These are phyloP conservation scores for Heliconius hewitsoni DNA, from an alignment of 1,140 invertebrate species.

Conservation along the genomic window DNA sequence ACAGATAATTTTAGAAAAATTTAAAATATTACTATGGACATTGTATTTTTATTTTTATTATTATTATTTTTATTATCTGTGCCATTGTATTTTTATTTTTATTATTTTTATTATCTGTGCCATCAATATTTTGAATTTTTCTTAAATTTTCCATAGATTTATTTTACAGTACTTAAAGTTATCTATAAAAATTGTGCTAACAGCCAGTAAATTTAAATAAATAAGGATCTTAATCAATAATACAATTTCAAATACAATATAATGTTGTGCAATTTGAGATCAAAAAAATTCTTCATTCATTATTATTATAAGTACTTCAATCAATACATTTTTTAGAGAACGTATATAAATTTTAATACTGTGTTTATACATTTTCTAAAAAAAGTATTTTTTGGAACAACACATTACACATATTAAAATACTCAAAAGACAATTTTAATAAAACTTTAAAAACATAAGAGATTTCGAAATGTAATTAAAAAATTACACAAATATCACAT, in stretches of 20 bases:
- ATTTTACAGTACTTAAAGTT: conserved; percentile 14
- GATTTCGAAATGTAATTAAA: neutral
- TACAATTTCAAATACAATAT: neutral
- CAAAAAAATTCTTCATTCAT: neutral
- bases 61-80: too few relatives aligned
- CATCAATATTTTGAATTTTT: neutral
- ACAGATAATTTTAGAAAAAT: conserved; percentile 33
- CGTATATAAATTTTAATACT: too few relatives aligned
- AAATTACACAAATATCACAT: conserved; percentile 11
- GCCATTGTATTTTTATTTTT: too few relatives aligned
- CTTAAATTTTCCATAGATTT: conserved; percentile 12
- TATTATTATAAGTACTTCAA: neutral
- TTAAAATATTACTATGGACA: conserved; percentile 2
- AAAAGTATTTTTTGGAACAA: too few relatives aligned
- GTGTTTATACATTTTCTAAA: too few relatives aligned
- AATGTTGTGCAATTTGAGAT: neutral
- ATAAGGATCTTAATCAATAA: neutral
- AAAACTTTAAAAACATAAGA: neutral
- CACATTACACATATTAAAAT: neutral
- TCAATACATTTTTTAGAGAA: neutral
- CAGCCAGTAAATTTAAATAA: neutral
- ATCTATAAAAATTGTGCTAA: conserved; percentile 7
- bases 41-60: too few relatives aligned
- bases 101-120: too few relatives aligned
- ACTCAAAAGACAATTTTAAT: neutral